Percentiles rank a stretch among this genome's conserved stretches.
Evolutionary conservation across 37 sponge, comb jelly and placozoan species (phyloP).

Genomic region (Amphimedon queenslandica): DNA sequence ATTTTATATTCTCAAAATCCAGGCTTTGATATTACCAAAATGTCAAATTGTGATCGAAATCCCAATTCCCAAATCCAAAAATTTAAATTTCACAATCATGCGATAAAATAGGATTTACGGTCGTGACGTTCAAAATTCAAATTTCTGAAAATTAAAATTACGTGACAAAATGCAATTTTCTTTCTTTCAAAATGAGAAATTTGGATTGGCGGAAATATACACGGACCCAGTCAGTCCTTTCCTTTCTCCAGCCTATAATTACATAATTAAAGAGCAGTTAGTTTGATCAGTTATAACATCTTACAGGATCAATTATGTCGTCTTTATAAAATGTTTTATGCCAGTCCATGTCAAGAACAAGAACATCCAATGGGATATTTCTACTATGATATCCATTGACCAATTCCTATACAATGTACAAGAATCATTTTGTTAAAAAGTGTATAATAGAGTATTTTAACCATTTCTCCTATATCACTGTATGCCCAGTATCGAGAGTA

Average conservation of each 20-base stretch:
- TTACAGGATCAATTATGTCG: slow-evolving; percentile 48
- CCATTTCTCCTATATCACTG: slow-evolving; percentile 62
- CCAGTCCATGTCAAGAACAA: slow-evolving; percentile 86
- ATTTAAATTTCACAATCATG: too few species aligned
- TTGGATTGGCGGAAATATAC: too few species aligned
- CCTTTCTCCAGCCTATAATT: slow-evolving; percentile 35
- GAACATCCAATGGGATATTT: slow-evolving; percentile 60
- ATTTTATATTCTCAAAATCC: too few species aligned
- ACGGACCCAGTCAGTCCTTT: slow-evolving; percentile 78
- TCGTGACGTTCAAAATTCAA: too few species aligned
- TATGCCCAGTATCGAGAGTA: slow-evolving; percentile 82
- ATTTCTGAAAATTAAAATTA: too few species aligned
- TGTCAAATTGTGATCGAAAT: too few species aligned
- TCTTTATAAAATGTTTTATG: slow-evolving; percentile 78
- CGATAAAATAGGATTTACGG: too few species aligned
- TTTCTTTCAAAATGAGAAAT: too few species aligned
- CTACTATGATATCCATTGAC: slow-evolving; percentile 38
- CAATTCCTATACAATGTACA: slow-evolving; percentile 23
- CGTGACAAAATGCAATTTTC: too few species aligned
- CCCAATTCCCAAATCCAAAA: too few species aligned
- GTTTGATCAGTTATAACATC: neutral
- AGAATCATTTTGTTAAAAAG: neutral
- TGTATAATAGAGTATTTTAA: neutral
- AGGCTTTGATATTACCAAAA: too few species aligned
- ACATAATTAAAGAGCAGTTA: neutral